Conservation (phyloP, 2,113 vertebrate species). For the Columba livia region DNA sequence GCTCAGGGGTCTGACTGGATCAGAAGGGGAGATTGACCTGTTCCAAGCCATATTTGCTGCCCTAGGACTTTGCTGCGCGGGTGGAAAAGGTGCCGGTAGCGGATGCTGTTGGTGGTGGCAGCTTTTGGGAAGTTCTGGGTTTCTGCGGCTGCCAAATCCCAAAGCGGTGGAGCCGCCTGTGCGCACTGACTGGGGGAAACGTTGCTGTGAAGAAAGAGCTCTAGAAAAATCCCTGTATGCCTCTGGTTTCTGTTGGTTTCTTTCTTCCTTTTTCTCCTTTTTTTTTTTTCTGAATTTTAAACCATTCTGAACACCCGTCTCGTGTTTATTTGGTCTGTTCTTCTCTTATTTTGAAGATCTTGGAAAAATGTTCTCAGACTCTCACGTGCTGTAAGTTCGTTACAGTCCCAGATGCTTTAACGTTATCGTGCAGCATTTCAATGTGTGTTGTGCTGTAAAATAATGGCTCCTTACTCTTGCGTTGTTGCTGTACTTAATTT, state of each 20-base stretch:
- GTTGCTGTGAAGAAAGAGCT: slow-evolving; percentile 1
- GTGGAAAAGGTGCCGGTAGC: background rate
- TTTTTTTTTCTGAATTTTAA: background rate
- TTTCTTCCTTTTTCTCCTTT: background rate
- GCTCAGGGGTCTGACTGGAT: fast-evolving
- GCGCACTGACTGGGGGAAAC: background rate
- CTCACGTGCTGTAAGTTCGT: slow-evolving; percentile 13
- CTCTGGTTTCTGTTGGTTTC: background rate
- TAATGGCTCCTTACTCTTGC: slow-evolving; percentile 30
- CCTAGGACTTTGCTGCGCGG: background rate
- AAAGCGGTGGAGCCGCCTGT: background rate
- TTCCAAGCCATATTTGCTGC: slow-evolving; percentile 13
- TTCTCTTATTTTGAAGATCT: slow-evolving; percentile 23
- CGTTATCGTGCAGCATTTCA: slow-evolving; percentile 59
- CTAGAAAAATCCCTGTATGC: background rate
- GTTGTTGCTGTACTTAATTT: slow-evolving; percentile 63
- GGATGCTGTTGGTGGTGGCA: background rate
- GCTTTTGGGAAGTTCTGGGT: background rate
- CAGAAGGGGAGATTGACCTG: background rate
- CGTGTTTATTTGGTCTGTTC: background rate
- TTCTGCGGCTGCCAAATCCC: background rate
- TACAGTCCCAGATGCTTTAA: slow-evolving; percentile 57
- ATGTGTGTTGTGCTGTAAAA: slow-evolving; percentile 59
- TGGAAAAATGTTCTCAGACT: slow-evolving; percentile 44
- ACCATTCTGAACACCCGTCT: background rate